Percentiles rank a stretch among this genome's conserved stretches.
Conservation (phyloP, 1,140 invertebrate species). For the Papilio aristodemus region DNA sequence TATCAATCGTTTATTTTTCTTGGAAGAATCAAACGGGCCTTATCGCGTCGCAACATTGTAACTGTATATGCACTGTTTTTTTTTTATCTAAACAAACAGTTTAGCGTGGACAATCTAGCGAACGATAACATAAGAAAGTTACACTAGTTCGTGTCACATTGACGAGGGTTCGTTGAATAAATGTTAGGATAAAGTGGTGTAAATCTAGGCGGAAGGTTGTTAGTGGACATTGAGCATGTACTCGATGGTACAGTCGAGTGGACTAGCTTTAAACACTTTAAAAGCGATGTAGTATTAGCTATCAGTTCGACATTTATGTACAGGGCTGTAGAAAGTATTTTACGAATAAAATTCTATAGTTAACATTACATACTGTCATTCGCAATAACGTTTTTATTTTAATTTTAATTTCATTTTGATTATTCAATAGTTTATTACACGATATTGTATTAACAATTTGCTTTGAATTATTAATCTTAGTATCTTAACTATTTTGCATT, state of each 20-base stretch:
- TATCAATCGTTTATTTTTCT: neutral
- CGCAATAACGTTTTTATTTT: too few relatives aligned
- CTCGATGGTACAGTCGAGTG: conserved; percentile 14
- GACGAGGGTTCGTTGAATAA: conserved; percentile 33
- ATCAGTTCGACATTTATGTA: neutral
- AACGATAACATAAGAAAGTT: conserved; percentile 26
- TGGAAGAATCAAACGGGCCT: conserved; percentile 1
- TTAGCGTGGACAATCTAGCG: conserved; percentile 18
- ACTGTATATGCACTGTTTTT: neutral
- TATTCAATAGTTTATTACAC: too few relatives aligned
- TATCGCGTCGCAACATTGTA: neutral
- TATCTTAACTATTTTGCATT: neutral
- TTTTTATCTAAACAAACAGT: conserved; percentile 16
- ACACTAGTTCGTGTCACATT: conserved; percentile 27
- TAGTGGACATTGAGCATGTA: conserved; percentile 15
- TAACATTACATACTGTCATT: too few relatives aligned
- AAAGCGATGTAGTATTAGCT: neutral
- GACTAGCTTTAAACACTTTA: neutral
- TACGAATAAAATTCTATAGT: neutral
- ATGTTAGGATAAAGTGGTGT: conserved; percentile 24
- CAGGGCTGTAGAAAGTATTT: neutral
- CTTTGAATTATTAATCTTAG: neutral
- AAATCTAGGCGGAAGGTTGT: conserved; percentile 22
- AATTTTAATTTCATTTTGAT: too few relatives aligned
- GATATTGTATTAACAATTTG: too few relatives aligned